Conservation (phyloP, 2,113 vertebrate genomes). For the Cisticola juncidis region DNA sequence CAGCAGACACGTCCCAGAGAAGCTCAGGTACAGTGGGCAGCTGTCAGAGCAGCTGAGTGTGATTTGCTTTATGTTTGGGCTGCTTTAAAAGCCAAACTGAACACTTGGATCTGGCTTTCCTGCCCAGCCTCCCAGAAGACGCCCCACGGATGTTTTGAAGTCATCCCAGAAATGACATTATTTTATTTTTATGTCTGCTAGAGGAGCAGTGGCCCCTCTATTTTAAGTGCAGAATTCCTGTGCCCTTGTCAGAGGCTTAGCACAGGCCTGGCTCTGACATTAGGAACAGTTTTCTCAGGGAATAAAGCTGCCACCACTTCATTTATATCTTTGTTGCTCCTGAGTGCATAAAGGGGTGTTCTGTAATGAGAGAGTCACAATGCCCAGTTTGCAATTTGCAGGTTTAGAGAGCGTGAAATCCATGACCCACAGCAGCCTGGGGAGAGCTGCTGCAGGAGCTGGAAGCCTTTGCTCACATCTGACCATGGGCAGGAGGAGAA, state of each 20-base stretch:
- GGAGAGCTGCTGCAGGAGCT: background rate
- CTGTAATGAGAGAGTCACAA: background rate
- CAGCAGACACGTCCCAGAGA: conserved; percentile 63
- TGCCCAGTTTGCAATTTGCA: background rate
- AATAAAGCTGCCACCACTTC: conserved; percentile 65
- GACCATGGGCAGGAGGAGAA: background rate
- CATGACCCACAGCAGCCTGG: background rate
- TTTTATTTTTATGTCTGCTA: background rate
- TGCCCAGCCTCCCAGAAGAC: background rate
- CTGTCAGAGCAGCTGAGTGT: background rate
- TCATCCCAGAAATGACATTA: conserved; percentile 17
- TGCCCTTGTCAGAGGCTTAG: background rate
- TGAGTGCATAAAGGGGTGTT: background rate
- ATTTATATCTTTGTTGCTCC: conserved; percentile 20
- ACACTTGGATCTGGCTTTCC: background rate
- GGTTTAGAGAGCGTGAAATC: background rate
- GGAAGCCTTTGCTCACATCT: background rate
- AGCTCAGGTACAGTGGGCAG: conserved; percentile 66
- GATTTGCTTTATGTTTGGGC: background rate
- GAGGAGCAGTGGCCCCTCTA: background rate
- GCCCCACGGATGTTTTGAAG: background rate
- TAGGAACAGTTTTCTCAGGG: conserved; percentile 10
- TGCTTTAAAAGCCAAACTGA: background rate
- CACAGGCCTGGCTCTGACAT: background rate
- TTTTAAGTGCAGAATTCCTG: background rate